phyloP scores from a whole-genome alignment of 2,888 invertebrate species.

The Metopia argyrocephala region DNA sequence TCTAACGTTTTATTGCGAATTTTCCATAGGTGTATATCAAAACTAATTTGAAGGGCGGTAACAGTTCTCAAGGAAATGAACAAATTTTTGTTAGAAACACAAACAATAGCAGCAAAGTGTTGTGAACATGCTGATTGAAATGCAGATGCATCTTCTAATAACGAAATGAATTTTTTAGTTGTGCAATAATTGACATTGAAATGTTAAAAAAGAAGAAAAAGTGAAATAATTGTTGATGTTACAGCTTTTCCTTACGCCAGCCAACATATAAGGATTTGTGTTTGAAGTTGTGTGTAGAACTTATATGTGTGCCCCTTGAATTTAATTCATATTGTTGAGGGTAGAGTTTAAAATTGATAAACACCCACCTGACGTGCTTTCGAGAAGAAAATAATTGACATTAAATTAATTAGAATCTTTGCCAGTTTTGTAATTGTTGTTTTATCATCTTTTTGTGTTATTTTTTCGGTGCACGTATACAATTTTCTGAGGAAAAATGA shows the following conservation, averaged over 20 bases:
- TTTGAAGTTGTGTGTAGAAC: neutral
- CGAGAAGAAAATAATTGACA: slow-evolving; percentile 54
- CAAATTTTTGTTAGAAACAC: slow-evolving; percentile 3
- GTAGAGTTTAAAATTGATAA: slow-evolving; percentile 38
- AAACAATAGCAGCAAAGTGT: slow-evolving; percentile 8
- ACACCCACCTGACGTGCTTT: slow-evolving; percentile 50
- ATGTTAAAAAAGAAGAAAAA: slow-evolving; percentile 50
- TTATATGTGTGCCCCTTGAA: too few relatives aligned
- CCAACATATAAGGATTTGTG: neutral
- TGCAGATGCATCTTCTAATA: slow-evolving; percentile 26
- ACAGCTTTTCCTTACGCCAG: neutral
- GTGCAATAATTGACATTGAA: slow-evolving; percentile 62
- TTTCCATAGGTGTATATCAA: neutral
- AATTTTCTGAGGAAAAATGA: slow-evolving; percentile 11
- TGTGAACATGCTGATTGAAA: slow-evolving; percentile 42
- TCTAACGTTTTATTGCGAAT: too few relatives aligned
- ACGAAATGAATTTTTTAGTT: slow-evolving; percentile 37
- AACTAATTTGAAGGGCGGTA: neutral
- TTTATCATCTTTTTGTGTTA: neutral
- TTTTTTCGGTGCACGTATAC: neutral
- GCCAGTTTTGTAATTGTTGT: neutral
- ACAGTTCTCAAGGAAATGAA: neutral
- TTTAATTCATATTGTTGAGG: neutral
- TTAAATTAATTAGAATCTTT: slow-evolving; percentile 63
- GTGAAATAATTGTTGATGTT: slow-evolving; percentile 25